Evolutionary conservation across 2,797 vertebrate genomes (phyloP), one percentile per base, ranked within the genome.

Genomic region (Mionectes olivaceus): DNA sequence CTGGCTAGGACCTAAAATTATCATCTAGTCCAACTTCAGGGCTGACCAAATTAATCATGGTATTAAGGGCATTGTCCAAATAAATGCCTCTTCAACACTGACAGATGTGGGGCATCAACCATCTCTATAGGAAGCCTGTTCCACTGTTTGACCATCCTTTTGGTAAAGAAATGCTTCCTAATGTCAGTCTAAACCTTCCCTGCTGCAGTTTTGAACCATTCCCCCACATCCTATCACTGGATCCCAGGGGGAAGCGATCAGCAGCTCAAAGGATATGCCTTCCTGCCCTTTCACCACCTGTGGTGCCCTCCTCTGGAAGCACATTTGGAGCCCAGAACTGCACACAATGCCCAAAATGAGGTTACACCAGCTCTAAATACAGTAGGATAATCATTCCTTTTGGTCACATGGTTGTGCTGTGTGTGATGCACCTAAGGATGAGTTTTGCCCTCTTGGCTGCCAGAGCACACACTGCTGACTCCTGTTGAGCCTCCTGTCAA

Each of bases 171-270:
- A 27, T 18, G 23, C 9, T 86, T 70, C 73, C 37, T 61, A 19
- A 10, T 24, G 27, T 14, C 10, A 65, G 7, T 32, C 23, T 9
- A 12, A 88, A 41, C 23, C 13, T 76, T 57, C 22, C 13, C 22
- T 24, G 3, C 6, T 50, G 33, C 33, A 78, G 8, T 30, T 94
- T 60, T 32, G 30, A 60, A 8, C 9, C 7, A 16, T 56, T 83
- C 33, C 57, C 33, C 21, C 2, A 1, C 0, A 0, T 43, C 30
- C 47, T 47, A 9, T 25, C 39, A 49, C 25, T 50, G 30, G 19
- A 16, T 60, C 4, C 14, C n/a, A n/a, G 30, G 25, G 19, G 83
- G 67, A 67, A 65, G 32, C 82, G 27, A 22, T 25, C 30, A 50
- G 49, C n/a, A 52, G 13, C 30, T 76, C 50, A 41, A 61, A 57